Conservation (phyloP, 2,797 vertebrate genomes). For the Hippopotamyrus pictus region DNA sequence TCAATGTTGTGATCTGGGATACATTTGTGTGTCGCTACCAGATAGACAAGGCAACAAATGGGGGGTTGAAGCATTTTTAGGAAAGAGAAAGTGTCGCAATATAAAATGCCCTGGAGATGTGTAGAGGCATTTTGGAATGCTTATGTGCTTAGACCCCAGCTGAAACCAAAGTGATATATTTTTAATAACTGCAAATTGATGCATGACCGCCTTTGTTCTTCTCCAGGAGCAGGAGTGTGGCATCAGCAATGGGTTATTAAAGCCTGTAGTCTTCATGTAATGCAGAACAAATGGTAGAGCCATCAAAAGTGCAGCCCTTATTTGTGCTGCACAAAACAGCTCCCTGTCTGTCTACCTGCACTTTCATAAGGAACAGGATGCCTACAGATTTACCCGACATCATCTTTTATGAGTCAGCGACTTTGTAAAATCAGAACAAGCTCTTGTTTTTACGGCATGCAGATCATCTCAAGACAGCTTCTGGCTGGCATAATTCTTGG, state of each 20-base stretch:
- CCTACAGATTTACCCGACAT: background rate
- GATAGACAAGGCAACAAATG: background rate
- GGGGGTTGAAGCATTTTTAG: background rate
- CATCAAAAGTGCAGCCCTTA: background rate
- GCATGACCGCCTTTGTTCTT: background rate
- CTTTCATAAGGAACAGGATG: background rate
- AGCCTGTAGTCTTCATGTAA: background rate
- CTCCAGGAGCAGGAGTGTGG: background rate
- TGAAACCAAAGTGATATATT: background rate
- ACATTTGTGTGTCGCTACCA: background rate
- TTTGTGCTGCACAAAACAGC: background rate
- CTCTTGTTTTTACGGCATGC: background rate
- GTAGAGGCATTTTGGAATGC: background rate
- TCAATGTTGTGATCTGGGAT: background rate
- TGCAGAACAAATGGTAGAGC: background rate
- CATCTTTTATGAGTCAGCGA: background rate
- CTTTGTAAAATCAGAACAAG: background rate
- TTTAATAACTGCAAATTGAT: conserved; percentile 1
- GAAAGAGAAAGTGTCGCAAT: background rate
- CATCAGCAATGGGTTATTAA: background rate
- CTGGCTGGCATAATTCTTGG: background rate
- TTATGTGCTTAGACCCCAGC: background rate
- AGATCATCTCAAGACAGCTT: background rate
- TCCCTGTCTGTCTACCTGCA: background rate
- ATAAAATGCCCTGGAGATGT: background rate